Base-by-base conservation (phyloP, 1,140 invertebrate species). In the Zophobas atratus region DNA sequence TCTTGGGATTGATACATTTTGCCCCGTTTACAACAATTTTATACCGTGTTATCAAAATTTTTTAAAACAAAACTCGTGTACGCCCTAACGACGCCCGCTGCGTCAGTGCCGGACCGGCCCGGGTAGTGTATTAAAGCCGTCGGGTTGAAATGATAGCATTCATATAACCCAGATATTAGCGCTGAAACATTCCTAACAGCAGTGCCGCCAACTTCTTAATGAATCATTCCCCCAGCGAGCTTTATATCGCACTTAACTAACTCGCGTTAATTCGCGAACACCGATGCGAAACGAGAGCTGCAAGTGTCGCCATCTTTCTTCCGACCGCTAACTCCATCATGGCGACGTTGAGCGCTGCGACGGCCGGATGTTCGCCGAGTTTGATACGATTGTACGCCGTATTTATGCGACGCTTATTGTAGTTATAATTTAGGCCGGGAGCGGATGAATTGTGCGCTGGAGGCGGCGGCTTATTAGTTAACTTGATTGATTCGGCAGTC, bases 141-240 rank as follows among this genome's bases (percentile, higher is more conserved):
- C 57, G 57, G 57, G 35, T 63, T 77, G 60, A 77, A 80, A 77
- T 72, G 71, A 60, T 70, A 75, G 76, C 77, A 49, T 78, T 80
- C 73, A 76, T 74, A 78, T 80, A 71, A 78, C 56, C 60, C 79
- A 51, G 74, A 78, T 80, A 80, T 80, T 80, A 78, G 63, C 72
- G 70, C 39, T 76, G 79, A 75, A 80, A 75, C 79, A 78, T 78
- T 77, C 76, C 75, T 46, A 41, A 73, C 32, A 73, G 76, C 70
- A 72, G 67, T 39, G 63, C 76, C 41, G 46, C 57, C 75, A 80
- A 78, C 79, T 80, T 78, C 76, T 76, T 78, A 80, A 80, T 80
- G 79, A 80, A 80, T 79, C 77, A 75, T 78, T 76, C 77, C 76
- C 74, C 79, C 46, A 63, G 77, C 56, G 74, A 78, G 79, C 77